A percentile compares a stretch with the other conserved stretches of the same genome.
These are phyloP conservation scores for Grus americana DNA, from an alignment of 2,113 vertebrate genomes.

Conservation along the genomic window DNA sequence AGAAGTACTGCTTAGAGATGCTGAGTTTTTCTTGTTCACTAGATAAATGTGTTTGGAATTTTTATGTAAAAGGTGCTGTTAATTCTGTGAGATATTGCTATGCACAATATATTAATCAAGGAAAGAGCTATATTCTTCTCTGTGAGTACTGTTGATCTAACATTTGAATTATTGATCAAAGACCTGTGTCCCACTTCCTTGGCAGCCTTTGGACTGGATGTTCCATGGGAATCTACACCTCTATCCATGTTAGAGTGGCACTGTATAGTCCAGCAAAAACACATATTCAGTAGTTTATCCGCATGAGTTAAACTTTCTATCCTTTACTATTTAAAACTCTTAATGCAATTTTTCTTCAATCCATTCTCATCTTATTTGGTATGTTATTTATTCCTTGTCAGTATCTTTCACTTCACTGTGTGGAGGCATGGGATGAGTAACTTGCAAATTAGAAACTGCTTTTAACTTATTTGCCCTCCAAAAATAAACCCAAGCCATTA, in stretches of 20 bases:
- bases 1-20: constrained; percentile 70
- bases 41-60: constrained; percentile 55
- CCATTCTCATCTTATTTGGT: background rate
- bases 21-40: constrained; percentile 67
- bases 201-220: background rate
- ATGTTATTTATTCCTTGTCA: constrained; percentile 1
- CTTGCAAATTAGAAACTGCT: background rate
- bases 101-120: constrained; percentile 1
- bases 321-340: background rate
- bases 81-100: constrained; percentile 16
- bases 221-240: background rate
- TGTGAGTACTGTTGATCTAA: background rate
- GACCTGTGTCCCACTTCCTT: background rate
- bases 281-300: background rate
- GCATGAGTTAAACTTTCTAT: background rate
- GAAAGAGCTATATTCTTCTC: constrained; percentile 8
- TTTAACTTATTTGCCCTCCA: constrained; percentile 4
- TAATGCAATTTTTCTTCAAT: background rate
- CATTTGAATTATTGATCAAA: background rate
- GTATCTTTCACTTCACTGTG: background rate
- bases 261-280: background rate
- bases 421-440: background rate
- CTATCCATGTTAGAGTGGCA: background rate
- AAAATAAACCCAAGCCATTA: background rate
- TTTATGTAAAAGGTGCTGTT: constrained; percentile 59